Evolutionary conservation across 2,888 invertebrate species (phyloP).

Genomic region (Stenotaenia linearis): DNA sequence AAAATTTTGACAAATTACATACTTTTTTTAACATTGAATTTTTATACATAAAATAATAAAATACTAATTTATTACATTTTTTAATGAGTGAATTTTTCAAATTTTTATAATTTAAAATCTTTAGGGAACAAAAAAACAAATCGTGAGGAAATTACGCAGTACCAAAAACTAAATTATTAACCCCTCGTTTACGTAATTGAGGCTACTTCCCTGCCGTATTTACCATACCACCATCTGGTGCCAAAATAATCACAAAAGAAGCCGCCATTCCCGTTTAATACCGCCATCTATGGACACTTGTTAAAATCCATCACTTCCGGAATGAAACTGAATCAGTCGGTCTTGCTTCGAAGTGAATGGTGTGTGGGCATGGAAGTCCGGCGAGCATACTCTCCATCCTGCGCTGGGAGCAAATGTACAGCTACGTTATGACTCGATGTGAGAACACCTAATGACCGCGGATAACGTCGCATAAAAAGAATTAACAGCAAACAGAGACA

Average conservation of each 20-base stretch:
- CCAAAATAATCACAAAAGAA: neutral
- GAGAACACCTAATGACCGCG: neutral
- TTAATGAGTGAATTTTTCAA: neutral
- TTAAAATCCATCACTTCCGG: neutral
- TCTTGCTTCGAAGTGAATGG: neutral
- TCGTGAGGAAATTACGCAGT: no score
- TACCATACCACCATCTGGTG: neutral
- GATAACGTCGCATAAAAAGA: neutral
- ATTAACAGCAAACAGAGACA: neutral
- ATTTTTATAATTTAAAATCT: no score
- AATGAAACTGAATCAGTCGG: slow-evolving; percentile 2
- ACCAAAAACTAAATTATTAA: no score
- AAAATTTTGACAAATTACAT: neutral
- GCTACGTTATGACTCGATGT: neutral
- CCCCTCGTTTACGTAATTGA: no score
- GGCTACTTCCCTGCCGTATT: neutral
- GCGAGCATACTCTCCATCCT: neutral
- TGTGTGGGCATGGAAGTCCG: slow-evolving; percentile 17
- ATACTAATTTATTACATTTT: neutral
- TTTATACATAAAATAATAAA: neutral
- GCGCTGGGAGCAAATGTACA: neutral
- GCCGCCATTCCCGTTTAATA: neutral
- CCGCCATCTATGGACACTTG: neutral
- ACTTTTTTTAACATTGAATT: neutral
- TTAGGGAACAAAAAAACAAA: no score